A percentile compares a stretch with the other conserved stretches of the same genome.
Evolutionary conservation across 2,888 invertebrate genomes (phyloP).

Genomic region (Pterobdella sp.): DNA sequence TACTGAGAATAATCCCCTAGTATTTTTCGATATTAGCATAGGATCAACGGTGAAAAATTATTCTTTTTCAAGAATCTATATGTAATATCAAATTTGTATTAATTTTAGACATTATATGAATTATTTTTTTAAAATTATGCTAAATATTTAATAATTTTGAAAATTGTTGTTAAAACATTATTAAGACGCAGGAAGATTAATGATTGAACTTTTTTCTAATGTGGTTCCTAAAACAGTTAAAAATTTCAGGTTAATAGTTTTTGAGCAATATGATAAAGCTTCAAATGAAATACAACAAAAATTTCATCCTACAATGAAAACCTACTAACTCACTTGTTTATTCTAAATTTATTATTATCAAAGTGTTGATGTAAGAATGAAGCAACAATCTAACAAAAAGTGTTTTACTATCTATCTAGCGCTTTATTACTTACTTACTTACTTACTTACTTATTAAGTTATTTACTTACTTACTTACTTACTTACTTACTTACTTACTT

Average conservation of each 20-base stretch:
- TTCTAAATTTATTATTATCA: no score
- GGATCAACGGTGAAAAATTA: background rate
- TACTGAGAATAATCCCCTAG: background rate
- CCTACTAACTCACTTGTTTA: no score
- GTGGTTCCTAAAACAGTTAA: background rate
- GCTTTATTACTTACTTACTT: no score
- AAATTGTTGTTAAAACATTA: background rate
- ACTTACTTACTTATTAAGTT: no score
- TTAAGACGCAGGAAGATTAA: background rate
- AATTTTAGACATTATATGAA: background rate
- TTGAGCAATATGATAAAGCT: no score
- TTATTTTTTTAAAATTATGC: background rate
- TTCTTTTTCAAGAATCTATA: background rate
- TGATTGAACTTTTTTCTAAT: background rate
- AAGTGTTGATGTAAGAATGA: no score
- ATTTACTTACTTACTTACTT: no score
- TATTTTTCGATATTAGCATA: background rate
- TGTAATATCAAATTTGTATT: background rate
- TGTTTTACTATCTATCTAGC: no score
- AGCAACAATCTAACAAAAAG: no score
- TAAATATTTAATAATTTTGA: background rate
- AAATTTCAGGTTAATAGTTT: background rate
- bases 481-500: no score
- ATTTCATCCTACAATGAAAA: no score
- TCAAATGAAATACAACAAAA: no score